These are phyloP conservation scores for Australoheros facetus DNA, from an alignment of 2,797 vertebrate genomes.

Conservation along the genomic window DNA sequence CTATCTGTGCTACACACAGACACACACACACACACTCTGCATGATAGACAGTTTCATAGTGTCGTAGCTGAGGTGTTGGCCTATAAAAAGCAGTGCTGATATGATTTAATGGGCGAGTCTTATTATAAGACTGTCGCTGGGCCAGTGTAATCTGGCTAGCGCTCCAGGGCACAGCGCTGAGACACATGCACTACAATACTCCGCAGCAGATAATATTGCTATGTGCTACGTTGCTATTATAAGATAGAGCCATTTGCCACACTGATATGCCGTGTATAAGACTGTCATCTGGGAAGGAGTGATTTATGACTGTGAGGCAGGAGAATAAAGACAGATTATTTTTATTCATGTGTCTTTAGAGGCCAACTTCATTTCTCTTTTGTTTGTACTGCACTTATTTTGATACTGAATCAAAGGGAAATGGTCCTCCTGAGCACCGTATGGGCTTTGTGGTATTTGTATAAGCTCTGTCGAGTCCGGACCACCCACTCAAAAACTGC, in stretches of 20 bases:
- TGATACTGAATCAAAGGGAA: slow-evolving; percentile 65
- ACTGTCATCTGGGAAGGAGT: slow-evolving; percentile 74
- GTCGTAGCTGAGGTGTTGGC: slow-evolving; percentile 77
- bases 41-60: slow-evolving; percentile 78
- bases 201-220: slow-evolving; percentile 75
- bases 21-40: slow-evolving; percentile 34
- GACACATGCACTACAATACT: slow-evolving; percentile 75
- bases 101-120: slow-evolving; percentile 83
- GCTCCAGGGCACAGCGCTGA: slow-evolving; percentile 77
- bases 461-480: slow-evolving; percentile 59
- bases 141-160: slow-evolving; percentile 78
- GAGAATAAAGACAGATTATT: slow-evolving; percentile 76
- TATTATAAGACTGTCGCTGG: slow-evolving; percentile 83
- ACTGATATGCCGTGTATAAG: slow-evolving; percentile 63
- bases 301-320: slow-evolving; percentile 74
- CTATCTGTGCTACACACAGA: slow-evolving; percentile 21
- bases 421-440: slow-evolving; percentile 38
- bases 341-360: slow-evolving; percentile 74
- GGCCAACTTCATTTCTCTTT: slow-evolving; percentile 72
- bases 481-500: slow-evolving; percentile 64
- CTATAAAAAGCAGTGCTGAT: slow-evolving; percentile 85
- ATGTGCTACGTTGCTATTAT: slow-evolving; percentile 79
- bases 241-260: slow-evolving; percentile 77
- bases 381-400: slow-evolving; percentile 70
- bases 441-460: slow-evolving; percentile 66